Conservation (phyloP, 2,113 vertebrate genomes). For the Tupaia chinensis region DNA sequence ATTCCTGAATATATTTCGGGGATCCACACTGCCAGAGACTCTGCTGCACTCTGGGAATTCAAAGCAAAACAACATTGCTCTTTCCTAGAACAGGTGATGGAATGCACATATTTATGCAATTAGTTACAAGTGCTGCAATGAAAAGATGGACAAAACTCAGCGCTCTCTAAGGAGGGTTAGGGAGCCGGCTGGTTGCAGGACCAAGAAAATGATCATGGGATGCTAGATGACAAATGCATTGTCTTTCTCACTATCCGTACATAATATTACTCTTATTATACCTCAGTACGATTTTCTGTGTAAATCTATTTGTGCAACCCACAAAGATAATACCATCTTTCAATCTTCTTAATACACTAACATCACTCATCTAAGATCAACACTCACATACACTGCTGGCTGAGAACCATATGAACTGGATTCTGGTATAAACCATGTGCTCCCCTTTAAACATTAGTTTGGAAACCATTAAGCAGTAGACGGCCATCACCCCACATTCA, state of each 20-base stretch:
- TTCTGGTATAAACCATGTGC: slow-evolving; percentile 58
- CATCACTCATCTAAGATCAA: slow-evolving; percentile 69
- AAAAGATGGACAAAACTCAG: neutral
- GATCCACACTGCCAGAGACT: neutral
- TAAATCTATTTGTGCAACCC: slow-evolving; percentile 61
- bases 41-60: neutral
- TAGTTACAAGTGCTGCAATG: neutral
- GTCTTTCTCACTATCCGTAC: neutral
- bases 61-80: slow-evolving; percentile 33
- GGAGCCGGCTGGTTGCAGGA: neutral
- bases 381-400: slow-evolving; percentile 50
- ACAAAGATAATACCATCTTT: slow-evolving; percentile 71
- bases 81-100: neutral
- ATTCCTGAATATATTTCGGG: neutral
- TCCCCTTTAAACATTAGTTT: slow-evolving; percentile 70
- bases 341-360: slow-evolving; percentile 48
- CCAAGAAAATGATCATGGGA: neutral
- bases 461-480: slow-evolving; percentile 58
- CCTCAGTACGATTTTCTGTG: neutral
- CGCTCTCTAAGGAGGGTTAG: neutral
- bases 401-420: slow-evolving; percentile 67
- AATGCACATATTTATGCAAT: slow-evolving; percentile 51
- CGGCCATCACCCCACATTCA: neutral
- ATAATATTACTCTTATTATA: slow-evolving; percentile 50
- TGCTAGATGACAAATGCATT: slow-evolving; percentile 1